phyloP scores from a whole-genome alignment of 2,797 vertebrate species.

The Sebastes hubbsi region DNA sequence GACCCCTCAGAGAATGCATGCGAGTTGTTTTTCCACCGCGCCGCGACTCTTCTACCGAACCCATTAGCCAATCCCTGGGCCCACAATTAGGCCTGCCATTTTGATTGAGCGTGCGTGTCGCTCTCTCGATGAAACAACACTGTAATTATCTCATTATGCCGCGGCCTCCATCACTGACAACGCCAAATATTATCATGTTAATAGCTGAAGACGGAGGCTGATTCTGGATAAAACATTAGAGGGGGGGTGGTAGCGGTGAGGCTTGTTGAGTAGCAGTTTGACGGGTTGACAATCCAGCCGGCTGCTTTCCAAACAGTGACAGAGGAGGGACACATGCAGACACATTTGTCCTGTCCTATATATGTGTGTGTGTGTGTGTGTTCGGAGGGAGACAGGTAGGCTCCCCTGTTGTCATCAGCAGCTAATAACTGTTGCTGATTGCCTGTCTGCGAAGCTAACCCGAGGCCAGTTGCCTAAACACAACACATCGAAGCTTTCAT shows the following conservation, averaged over 20 bases:
- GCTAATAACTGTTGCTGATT: conserved; percentile 49
- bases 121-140: conserved; percentile 91
- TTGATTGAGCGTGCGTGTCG: conserved; percentile 91
- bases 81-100: conserved; percentile 96
- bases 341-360: not conserved
- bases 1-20: conserved; percentile 36
- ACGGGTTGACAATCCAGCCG: conserved; percentile 37
- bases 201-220: conserved; percentile 66
- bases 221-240: conserved; percentile 44
- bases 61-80: conserved; percentile 96
- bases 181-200: conserved; percentile 83
- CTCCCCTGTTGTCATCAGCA: conserved; percentile 54
- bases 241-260: not conserved
- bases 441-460: conserved; percentile 20
- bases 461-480: conserved; percentile 16
- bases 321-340: not conserved
- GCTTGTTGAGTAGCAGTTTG: conserved; percentile 21
- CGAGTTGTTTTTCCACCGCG: not conserved
- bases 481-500: not conserved
- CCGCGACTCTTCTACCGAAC: conserved; percentile 84
- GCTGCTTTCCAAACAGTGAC: conserved; percentile 42
- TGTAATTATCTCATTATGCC: conserved; percentile 96
- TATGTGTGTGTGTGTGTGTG: not conserved
- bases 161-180: conserved; percentile 69
- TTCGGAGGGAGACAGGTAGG: conserved; percentile 14